These are phyloP conservation scores for Potamilus streckersoni DNA, from an alignment of 1,140 invertebrate genomes.

Conservation along the genomic window DNA sequence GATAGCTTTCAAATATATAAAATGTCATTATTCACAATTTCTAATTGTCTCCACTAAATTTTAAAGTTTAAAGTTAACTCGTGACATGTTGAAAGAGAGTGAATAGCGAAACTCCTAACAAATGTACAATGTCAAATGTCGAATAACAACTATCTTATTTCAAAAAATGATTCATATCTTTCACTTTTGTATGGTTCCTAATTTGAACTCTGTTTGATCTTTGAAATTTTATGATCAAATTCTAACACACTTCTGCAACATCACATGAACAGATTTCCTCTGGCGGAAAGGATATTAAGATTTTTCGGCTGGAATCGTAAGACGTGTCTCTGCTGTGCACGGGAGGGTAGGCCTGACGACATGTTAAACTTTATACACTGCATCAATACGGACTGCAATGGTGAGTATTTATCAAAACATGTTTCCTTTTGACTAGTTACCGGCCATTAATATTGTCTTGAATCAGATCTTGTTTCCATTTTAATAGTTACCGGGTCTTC, in stretches of 20 bases:
- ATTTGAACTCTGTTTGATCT: neutral
- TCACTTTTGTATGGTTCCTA: neutral
- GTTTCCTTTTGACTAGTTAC: neutral
- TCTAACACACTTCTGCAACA: neutral
- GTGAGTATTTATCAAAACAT: slow-evolving; percentile 62
- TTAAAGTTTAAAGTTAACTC: neutral
- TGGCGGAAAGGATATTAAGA: slow-evolving; percentile 39
- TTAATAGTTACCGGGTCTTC: no score
- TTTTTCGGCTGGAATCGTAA: slow-evolving; percentile 55
- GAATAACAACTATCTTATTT: neutral
- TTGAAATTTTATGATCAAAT: neutral
- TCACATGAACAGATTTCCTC: slow-evolving; percentile 27
- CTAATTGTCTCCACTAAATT: neutral
- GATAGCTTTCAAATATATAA: no score
- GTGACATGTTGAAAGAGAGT: no score
- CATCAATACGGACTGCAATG: slow-evolving; percentile 72
- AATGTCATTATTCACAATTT: no score
- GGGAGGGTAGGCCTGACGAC: slow-evolving; percentile 68
- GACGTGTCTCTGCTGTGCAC: slow-evolving; percentile 73
- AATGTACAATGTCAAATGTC: neutral
- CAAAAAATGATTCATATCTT: neutral
- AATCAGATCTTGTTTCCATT: no score
- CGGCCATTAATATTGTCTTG: no score
- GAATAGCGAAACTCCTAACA: neutral
- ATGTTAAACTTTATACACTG: slow-evolving; percentile 74